Evolutionary conservation across 2,113 vertebrate species (phyloP).

Genomic region (Pithys albifrons): DNA sequence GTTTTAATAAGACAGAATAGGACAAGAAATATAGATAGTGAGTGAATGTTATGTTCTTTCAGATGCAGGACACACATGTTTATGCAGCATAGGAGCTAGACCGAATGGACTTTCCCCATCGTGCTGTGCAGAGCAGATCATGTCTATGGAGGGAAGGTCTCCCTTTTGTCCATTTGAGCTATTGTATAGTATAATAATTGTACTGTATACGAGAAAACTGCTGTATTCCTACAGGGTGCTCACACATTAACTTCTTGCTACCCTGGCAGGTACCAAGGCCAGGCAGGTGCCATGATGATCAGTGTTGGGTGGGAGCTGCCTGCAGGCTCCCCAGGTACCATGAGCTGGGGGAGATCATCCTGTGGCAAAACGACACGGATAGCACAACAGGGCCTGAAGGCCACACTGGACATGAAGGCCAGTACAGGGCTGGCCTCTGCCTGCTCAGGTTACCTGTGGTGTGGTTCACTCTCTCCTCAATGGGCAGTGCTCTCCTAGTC

Average conservation of each 20-base stretch:
- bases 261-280: too few relatives aligned
- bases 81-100: rapidly evolving
- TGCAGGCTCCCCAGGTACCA: not conserved
- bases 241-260: not conserved
- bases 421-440: not conserved
- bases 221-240: not conserved
- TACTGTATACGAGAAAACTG: not conserved
- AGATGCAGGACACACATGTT: not conserved
- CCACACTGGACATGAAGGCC: rapidly evolving
- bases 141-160: not conserved
- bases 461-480: not conserved
- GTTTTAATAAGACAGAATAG: not conserved
- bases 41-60: not conserved
- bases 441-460: not conserved
- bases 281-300: not conserved
- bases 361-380: rapidly evolving
- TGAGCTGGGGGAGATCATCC: not conserved
- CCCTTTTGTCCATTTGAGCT: not conserved
- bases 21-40: not conserved
- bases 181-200: not conserved
- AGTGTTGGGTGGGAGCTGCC: not conserved
- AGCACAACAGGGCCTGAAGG: not conserved
- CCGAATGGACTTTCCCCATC: not conserved
- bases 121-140: not conserved
- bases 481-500: not conserved